Conservation (phyloP, 2,888 invertebrate species). For the Campoplex capitator region DNA sequence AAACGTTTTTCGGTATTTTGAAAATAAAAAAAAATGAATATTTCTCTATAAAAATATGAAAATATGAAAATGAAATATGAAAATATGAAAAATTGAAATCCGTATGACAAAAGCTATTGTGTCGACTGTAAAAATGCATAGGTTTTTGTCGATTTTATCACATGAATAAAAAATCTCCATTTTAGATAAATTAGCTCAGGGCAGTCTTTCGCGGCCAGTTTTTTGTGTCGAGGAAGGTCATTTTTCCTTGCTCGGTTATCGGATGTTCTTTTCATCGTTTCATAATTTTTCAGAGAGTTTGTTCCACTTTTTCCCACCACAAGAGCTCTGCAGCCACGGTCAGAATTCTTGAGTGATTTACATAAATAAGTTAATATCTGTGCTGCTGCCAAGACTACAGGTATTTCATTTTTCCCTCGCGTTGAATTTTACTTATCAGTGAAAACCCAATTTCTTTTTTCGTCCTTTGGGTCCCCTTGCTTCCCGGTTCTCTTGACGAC, state of each 20-base stretch:
- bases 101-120: too few species aligned
- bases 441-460: constrained; percentile 10
- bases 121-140: too few species aligned
- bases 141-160: too few species aligned
- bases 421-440: constrained; percentile 30
- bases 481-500: constrained; percentile 5
- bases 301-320: background rate
- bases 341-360: background rate
- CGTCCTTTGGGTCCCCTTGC: background rate
- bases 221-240: too few species aligned
- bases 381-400: background rate
- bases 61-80: too few species aligned
- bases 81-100: too few species aligned
- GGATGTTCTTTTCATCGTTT: background rate
- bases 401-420: constrained; percentile 1
- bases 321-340: background rate
- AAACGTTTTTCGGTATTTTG: too few species aligned
- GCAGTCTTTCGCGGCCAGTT: too few species aligned
- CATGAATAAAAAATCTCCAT: too few species aligned
- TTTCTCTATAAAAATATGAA: too few species aligned
- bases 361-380: background rate
- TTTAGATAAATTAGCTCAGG: too few species aligned
- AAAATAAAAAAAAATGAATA: too few species aligned
- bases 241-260: background rate
- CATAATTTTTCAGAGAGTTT: background rate